Percentiles rank a stretch among this genome's conserved stretches.
These are phyloP conservation scores for Amaurobius ferox DNA, from an alignment of 2,888 invertebrate species.

Conservation along the genomic window DNA sequence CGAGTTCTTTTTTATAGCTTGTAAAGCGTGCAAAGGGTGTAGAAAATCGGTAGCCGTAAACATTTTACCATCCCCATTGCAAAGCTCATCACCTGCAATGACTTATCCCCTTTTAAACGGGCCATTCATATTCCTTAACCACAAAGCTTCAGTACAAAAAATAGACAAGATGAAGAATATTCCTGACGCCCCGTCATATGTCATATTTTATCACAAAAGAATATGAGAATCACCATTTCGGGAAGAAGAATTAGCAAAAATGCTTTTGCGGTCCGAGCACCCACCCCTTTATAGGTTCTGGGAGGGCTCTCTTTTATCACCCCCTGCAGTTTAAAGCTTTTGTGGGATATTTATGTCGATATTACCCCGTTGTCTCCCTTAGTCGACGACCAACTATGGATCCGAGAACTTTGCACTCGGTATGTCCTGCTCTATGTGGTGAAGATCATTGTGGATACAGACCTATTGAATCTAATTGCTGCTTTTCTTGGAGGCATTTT, in stretches of 20 bases:
- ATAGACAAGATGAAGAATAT: neutral
- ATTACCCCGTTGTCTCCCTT: constrained; percentile 62
- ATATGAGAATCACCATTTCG: constrained; percentile 35
- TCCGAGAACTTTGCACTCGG: neutral
- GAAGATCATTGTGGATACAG: neutral
- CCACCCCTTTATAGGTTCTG: constrained; percentile 29
- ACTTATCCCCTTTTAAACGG: constrained; percentile 36
- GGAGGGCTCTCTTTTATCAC: constrained; percentile 28
- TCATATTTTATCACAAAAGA: constrained; percentile 38
- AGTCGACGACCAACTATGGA: constrained; percentile 10
- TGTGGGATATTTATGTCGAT: constrained; percentile 39
- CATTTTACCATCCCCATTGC: constrained; percentile 9
- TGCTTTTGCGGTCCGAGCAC: constrained; percentile 10
- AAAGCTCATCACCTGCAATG: constrained; percentile 45
- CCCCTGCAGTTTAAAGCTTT: constrained; percentile 40
- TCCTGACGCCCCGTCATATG: constrained; percentile 29
- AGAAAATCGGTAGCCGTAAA: constrained; percentile 39
- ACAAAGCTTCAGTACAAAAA: constrained; percentile 9
- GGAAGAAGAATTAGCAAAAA: constrained; percentile 30
- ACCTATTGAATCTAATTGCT: neutral
- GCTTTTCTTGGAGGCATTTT: neutral
- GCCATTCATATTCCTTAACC: constrained; percentile 50
- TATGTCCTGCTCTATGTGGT: neutral
- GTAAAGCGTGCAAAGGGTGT: constrained; percentile 26
- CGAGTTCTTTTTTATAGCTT: neutral